Evolutionary conservation across 2,797 vertebrate genomes (phyloP).

Genomic region (Falco naumanni): DNA sequence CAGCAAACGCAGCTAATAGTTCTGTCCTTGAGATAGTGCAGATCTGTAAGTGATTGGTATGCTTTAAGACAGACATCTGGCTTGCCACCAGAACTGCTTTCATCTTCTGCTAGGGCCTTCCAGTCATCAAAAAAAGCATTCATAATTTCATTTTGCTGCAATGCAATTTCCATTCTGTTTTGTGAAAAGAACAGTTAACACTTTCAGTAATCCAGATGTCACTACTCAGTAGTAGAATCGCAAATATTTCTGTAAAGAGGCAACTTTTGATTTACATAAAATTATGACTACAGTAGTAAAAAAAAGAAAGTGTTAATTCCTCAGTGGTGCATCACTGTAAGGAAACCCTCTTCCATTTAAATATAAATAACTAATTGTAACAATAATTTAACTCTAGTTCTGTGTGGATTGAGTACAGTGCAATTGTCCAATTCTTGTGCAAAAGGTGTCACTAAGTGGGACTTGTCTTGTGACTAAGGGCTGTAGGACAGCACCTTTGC

Average conservation of each 20-base stretch:
- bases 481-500: neutral
- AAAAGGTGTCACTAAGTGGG: neutral
- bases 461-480: neutral
- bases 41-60: constrained; percentile 85
- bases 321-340: neutral
- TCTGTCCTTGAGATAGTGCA: constrained; percentile 80
- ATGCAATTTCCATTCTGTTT: constrained; percentile 83
- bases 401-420: neutral
- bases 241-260: neutral
- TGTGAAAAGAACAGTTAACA: constrained; percentile 3
- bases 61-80: constrained; percentile 80
- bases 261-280: neutral
- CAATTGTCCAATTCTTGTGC: neutral
- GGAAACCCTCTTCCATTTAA: neutral
- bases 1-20: constrained; percentile 85
- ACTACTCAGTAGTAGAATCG: neutral
- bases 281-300: neutral
- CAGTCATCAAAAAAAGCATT: constrained; percentile 88
- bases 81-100: constrained; percentile 74
- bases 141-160: constrained; percentile 90
- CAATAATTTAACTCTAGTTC: neutral
- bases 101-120: constrained; percentile 79
- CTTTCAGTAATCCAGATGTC: neutral
- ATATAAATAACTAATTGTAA: neutral
- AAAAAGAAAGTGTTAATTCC: neutral